A percentile compares a stretch with the other conserved stretches of the same genome.
Evolutionary conservation across 1,140 invertebrate species (phyloP).

Genomic region (Stegodyphus mimosarum): DNA sequence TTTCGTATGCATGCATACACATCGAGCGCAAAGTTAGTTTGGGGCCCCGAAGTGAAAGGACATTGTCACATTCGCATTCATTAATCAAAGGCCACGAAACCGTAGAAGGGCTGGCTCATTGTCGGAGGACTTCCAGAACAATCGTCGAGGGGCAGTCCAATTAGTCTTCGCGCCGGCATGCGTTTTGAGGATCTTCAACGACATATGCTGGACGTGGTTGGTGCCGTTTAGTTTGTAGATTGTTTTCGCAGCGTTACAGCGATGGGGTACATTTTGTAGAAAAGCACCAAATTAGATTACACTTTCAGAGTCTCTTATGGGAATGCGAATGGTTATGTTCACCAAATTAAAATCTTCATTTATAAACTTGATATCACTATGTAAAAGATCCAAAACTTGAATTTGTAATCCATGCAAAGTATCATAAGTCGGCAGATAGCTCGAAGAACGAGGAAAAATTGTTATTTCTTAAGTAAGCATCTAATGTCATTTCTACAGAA

Average conservation of each 20-base stretch:
- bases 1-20: not conserved
- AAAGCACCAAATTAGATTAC: not conserved
- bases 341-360: too few relatives aligned
- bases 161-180: constrained; percentile 33
- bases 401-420: too few relatives aligned
- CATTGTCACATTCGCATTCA: constrained; percentile 12
- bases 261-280: not conserved
- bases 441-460: too few relatives aligned
- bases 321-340: too few relatives aligned
- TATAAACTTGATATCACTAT: too few relatives aligned
- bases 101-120: constrained; percentile 26
- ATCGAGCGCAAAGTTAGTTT: not conserved
- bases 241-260: constrained; percentile 9
- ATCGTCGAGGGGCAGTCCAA: constrained; percentile 32
- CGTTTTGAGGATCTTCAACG: constrained; percentile 36
- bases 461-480: too few relatives aligned
- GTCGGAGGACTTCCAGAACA: constrained; percentile 41
- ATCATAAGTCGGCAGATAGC: too few relatives aligned
- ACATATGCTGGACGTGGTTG: constrained; percentile 19
- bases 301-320: too few relatives aligned
- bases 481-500: too few relatives aligned
- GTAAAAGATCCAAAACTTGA: too few relatives aligned
- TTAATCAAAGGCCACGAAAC: constrained; percentile 36
- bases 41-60: constrained; percentile 18
- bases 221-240: constrained; percentile 29